Evolutionary conservation across 2,113 vertebrate species (phyloP), one percentile per base, ranked within the genome.

Genomic region (Sitta europaea): DNA sequence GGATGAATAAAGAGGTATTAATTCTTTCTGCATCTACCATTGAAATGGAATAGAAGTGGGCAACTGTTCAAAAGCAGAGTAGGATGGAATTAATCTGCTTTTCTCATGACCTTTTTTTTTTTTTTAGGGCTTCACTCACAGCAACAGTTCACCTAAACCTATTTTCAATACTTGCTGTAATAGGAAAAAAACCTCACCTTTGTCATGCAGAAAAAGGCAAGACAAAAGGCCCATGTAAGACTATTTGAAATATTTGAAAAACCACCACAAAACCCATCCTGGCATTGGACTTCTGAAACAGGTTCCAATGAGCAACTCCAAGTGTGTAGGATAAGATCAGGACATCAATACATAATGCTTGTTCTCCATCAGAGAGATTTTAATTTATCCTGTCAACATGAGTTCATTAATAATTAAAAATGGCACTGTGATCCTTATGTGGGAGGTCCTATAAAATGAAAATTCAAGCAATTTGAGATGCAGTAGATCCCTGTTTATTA

Each of bases 1-100:
- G 82, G 90, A 86, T 95, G 82, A 90, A 91, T 76, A 92, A 88
- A 58, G 72, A 92, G 74, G 76, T 95, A 86, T 72, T 81, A 88
- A 57, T 86, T 95, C 80, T 77, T 87, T 24, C 43, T 59, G 70
- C 65, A 74, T 81, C 76, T 84, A 35, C 72, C 57, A 61, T 14
- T 92, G 74, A 86, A 90, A 63, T 20, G 75, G 66, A 91, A 38
- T 20, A 75, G 73, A 90, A 45, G 40, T 54, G 58, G 77, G 85
- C 71, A 88, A 35, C 58, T 42, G 45, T 93, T 94, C 67, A 92
- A 27, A 33, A 90, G 43, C 66, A 75, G 72, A 81, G 33, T 72
- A 18, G 58, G 54, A 74, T 57, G 71, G 67, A 55, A 90, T 91
- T 73, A 53, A 80, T 84, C 38, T 76, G 61, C 0, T 85, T 89